Evolutionary conservation across 1,140 invertebrate species (phyloP).

Genomic region (Scaptomyza montana): DNA sequence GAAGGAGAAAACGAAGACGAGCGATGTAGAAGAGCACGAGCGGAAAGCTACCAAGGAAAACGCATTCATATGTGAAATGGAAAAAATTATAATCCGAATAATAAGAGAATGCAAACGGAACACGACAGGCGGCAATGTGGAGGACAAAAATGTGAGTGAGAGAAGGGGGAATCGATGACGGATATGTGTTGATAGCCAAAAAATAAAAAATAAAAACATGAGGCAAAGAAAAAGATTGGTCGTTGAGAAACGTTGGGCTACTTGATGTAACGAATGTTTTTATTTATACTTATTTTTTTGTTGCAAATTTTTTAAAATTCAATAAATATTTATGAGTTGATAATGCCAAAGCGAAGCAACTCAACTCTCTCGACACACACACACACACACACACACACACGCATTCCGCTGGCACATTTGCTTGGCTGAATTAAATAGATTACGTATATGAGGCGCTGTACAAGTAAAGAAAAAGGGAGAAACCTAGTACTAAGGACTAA

Average conservation of each 20-base stretch:
- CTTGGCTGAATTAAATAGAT: constrained; percentile 79
- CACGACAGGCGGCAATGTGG: background rate
- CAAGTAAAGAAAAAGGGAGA: constrained; percentile 16
- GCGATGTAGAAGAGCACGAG: background rate
- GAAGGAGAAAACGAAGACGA: too few species aligned
- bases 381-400: constrained; percentile 33
- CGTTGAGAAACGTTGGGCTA: constrained; percentile 36
- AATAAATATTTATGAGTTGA: constrained; percentile 83
- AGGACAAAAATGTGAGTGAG: background rate
- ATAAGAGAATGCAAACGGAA: constrained; percentile 75
- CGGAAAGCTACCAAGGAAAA: constrained; percentile 51
- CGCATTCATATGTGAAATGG: constrained; percentile 82
- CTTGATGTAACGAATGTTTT: constrained; percentile 38
- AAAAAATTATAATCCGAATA: constrained; percentile 82
- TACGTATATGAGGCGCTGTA: constrained; percentile 52
- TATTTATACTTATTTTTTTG: constrained; percentile 27
- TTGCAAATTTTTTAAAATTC: constrained; percentile 82
- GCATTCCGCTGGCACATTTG: constrained; percentile 54
- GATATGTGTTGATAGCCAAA: constrained; percentile 41
- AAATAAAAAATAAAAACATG: background rate
- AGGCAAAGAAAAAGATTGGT: background rate
- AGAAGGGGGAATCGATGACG: constrained; percentile 41
- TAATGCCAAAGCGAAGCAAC: constrained; percentile 64
- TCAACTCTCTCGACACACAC: constrained; percentile 15
- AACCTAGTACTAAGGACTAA: background rate